phyloP scores from a whole-genome alignment of 2,113 vertebrate genomes.

The Chroicocephalus ridibundus region DNA sequence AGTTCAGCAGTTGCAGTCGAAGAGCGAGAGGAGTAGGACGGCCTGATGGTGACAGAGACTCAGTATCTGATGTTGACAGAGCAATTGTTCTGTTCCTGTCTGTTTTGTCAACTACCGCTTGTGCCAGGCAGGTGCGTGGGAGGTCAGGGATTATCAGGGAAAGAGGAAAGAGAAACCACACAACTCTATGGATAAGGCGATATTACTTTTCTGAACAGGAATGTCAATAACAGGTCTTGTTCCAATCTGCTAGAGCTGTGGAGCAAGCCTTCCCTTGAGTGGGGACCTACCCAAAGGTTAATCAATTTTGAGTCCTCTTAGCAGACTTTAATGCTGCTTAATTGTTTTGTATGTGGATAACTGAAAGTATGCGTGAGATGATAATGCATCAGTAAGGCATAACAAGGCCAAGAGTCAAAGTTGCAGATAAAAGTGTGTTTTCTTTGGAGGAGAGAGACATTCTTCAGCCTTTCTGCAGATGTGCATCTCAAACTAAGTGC shows the following conservation, averaged over 20 bases:
- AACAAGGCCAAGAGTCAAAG: neutral
- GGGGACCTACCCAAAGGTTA: too few relatives aligned
- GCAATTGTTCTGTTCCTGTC: too few relatives aligned
- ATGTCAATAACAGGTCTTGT: neutral
- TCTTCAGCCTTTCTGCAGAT: neutral
- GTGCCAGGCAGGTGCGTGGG: neutral
- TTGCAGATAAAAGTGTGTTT: too few relatives aligned
- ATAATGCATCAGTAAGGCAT: too few relatives aligned
- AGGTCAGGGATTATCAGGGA: neutral
- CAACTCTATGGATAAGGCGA: rapidly evolving
- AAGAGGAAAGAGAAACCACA: neutral
- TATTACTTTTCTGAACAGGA: neutral
- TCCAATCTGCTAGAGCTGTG: neutral
- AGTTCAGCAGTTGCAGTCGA: neutral
- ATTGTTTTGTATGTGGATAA: neutral
- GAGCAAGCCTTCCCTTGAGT: too few relatives aligned
- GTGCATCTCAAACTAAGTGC: neutral
- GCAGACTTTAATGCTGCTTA: neutral
- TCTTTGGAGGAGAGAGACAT: neutral
- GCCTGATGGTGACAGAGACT: too few relatives aligned
- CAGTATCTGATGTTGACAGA: neutral
- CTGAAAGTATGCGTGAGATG: neutral
- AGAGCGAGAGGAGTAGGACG: neutral
- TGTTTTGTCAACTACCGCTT: neutral
- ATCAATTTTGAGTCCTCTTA: neutral